Evolutionary conservation across 1,140 invertebrate species (phyloP), one percentile per base, ranked within the genome.

Genomic region (Psilanteris sp.): DNA sequence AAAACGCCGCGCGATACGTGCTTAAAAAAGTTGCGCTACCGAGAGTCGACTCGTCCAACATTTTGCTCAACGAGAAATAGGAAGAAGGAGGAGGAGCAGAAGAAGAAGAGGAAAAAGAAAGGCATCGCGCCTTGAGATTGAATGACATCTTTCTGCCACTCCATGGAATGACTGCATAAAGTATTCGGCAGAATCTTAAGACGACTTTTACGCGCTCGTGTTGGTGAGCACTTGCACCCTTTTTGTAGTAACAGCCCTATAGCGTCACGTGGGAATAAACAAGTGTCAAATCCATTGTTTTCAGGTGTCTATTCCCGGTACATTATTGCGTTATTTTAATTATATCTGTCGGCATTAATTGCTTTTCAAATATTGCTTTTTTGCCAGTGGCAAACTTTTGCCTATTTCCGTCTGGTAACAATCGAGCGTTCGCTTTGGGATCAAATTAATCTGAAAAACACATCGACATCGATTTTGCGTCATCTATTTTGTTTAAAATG

Each of bases 51-150:
- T 70, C 34, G 52, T 59, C 46, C 67, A 29, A 48, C 41, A 57
- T 34, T n/a, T n/a, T 39, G 31, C 15, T n/a, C 13, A 29, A 27
- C 8, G 37, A 44, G 46, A 46, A 48, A 43, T 15, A 24, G 26
- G 48, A 66, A 52, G n/a, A n/a, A n/a, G n/a, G n/a, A n/a, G n/a
- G n/a, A n/a, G n/a, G n/a, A n/a, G n/a, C n/a, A n/a, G n/a, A n/a
- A n/a, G n/a, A n/a, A n/a, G n/a, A n/a, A n/a, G n/a, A n/a, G n/a
- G n/a, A n/a, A n/a, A n/a, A n/a, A n/a, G 41, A 55, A 73, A 73
- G 44, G 37, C 48, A 18, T 37, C 54, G 44, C 57, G 64, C 41
- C 68, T 72, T 55, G 48, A 13, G 70, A 59, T 59, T 59, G 59
- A 57, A 57, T 44, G 44, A 73, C 43, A 13, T 10, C 32, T 43